phyloP scores from a whole-genome alignment of 64 coral and sea anemone genomes.

The Montipora efflorescens region DNA sequence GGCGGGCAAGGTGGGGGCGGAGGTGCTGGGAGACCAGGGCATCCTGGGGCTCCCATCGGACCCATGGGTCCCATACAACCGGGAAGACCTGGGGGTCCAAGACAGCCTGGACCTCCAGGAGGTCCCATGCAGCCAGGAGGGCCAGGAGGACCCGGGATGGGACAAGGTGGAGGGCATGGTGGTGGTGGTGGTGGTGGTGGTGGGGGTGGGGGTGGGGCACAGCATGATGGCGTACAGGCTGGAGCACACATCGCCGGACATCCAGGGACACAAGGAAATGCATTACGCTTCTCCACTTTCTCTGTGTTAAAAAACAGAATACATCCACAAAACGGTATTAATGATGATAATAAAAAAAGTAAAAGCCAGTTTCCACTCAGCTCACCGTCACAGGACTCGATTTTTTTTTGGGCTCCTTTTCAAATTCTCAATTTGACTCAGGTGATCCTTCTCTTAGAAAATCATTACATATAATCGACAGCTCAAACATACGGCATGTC shows the following conservation, averaged over 20 bases:
- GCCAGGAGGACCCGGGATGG: slow-evolving; percentile 68
- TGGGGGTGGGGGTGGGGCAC: slow-evolving; percentile 76
- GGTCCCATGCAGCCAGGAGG: slow-evolving; percentile 78
- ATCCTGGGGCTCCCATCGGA: slow-evolving; percentile 73
- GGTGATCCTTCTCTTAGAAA: no score
- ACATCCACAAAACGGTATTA: neutral
- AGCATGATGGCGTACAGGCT: slow-evolving; percentile 65
- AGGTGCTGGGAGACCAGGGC: slow-evolving; percentile 77
- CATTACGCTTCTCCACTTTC: slow-evolving; percentile 59
- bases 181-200: slow-evolving; percentile 51
- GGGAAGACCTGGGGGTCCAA: slow-evolving; percentile 61
- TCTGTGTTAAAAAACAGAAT: neutral
- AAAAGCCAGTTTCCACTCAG: no score
- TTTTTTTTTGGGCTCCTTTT: no score
- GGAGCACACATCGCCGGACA: slow-evolving; percentile 74
- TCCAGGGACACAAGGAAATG: slow-evolving; percentile 65
- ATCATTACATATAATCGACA: no score
- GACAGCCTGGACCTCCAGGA: slow-evolving; percentile 75
- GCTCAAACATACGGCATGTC: no score
- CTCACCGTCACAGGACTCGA: no score
- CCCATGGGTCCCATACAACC: slow-evolving; percentile 76
- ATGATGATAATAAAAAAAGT: no score
- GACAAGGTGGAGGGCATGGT: slow-evolving; percentile 44
- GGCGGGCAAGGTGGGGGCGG: slow-evolving; percentile 89
- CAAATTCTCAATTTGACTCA: no score